These are phyloP conservation scores for Taphrorychus bicolor DNA, from an alignment of 2,888 invertebrate genomes.

Conservation along the genomic window DNA sequence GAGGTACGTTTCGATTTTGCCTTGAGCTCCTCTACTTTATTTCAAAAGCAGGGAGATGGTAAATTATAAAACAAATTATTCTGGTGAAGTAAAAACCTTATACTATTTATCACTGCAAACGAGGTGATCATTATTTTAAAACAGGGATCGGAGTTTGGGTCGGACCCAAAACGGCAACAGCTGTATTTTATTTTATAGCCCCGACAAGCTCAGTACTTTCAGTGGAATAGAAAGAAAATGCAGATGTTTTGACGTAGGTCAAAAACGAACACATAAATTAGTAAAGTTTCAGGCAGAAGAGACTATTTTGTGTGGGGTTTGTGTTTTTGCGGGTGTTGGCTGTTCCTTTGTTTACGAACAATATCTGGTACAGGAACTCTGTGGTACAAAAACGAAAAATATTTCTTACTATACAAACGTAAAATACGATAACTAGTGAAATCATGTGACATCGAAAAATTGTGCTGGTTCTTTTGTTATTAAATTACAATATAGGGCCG, in stretches of 20 bases:
- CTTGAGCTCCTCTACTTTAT: too few species aligned
- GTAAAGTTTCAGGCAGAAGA: constrained; percentile 5
- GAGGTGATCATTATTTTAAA: constrained; percentile 33
- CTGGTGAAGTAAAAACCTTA: constrained; percentile 22
- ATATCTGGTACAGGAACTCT: too few species aligned
- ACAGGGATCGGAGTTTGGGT: constrained; percentile 28
- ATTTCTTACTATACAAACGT: too few species aligned
- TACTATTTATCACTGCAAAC: constrained; percentile 32
- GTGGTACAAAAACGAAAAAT: too few species aligned
- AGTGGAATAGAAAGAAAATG: constrained; percentile 17
- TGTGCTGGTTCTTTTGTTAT: too few species aligned
- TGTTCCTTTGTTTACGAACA: too few species aligned
- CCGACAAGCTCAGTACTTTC: constrained; percentile 27
- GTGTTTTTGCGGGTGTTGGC: neutral
- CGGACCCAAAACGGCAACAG: constrained; percentile 36
- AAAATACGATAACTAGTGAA: too few species aligned
- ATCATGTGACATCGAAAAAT: too few species aligned
- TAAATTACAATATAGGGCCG: too few species aligned
- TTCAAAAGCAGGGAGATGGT: neutral
- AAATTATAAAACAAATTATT: constrained; percentile 14
- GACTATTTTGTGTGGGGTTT: neutral
- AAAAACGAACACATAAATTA: constrained; percentile 15
- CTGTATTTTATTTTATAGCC: constrained; percentile 36
- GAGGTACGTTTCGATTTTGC: too few species aligned
- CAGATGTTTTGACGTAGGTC: constrained; percentile 14